Evolutionary conservation across 2,797 vertebrate species (phyloP), one percentile per base, ranked within the genome.

Genomic region (Silurus lanzhouensis): DNA sequence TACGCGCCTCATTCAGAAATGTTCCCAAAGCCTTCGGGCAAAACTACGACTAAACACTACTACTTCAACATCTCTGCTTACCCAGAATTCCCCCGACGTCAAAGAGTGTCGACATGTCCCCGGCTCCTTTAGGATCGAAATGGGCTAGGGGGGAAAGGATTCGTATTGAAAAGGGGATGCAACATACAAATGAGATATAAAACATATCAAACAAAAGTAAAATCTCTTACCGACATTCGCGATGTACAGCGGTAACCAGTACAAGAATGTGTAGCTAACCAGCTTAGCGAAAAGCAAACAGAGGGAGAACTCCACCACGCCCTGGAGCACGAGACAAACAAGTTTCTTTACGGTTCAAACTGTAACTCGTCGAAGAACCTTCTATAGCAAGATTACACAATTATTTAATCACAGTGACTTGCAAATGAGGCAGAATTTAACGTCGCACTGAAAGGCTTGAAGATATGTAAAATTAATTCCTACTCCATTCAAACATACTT

Each of bases 211-310:
- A 38, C 38, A 38, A 38, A 38, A 38, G 46, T 61, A 22, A 19
- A 71, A 27, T 70, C 17, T 92, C 98, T 96, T 89, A 99, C 98
- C 98, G 0, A 99, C 93, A 0, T 99, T 98, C 81, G 95, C 94
- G 27, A 99, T 99, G 93, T 99, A 99, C 81, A 99, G 96, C 3
- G 98, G 97, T 77, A 99, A 94, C 98, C 98, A 99, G 93, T 97
- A 99, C 9, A 99, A 96, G 93, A 99, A 99, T 0, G 98, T 99
- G 92, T 99, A 99, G 94, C 97, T 99, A 92, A 99, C 98, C 90
- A 99, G 93, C 89, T 99, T 99, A 83, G 98, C 98, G 70, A 99
- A 99, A 44, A 99, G 95, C 88, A 99, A 93, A 90, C 97, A 99
- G 9, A 99, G 93, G 1, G 98, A 98, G 91, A 99, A 99, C 91